Evolutionary conservation across 2,888 invertebrate species (phyloP), one percentile per base, ranked within the genome.

Genomic region (Agriopis leucophaearia): DNA sequence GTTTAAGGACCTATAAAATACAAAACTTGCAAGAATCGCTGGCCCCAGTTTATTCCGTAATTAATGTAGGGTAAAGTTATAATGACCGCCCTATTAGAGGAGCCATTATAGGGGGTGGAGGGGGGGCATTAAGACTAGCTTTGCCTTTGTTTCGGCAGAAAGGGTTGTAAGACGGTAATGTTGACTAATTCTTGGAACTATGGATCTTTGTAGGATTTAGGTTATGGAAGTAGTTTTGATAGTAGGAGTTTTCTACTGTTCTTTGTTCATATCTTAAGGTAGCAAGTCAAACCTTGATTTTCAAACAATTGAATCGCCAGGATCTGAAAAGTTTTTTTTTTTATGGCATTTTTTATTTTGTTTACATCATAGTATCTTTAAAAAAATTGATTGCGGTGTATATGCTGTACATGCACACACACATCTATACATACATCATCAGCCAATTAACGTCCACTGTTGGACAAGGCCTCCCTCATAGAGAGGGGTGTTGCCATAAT

Each of bases 41-140:
- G 59, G 71, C 45, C 45, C 40, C 55, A 59, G 66, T 67, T 74
- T 70, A 60, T 60, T 58, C 55, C 70, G 74, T 75, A 75, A 79
- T 81, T 79, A 80, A 78, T 78, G 74, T 69, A 70, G 73, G 74
- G 72, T 74, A 75, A 82, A 81, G 80, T 81, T 80, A 75, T 80
- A 80, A 82, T 78, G 74, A 75, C 73, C 70, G 59, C 59, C 66
- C 78, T 81, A 81, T 78, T 79, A 81, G 76, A 73, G 71, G 62
- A 47, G 68, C 78, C 75, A 79, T 82, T 80, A 79, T 67, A 72
- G 75, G 71, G 69, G 76, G 62, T 57, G 45, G 52, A 60, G 56
- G 63, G 40, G 35, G 36, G 51, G 13, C 47, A 54, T 61, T 61
- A 69, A 63, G 66, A 67, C 62, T 62, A 58, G 66, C 62, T 73